A percentile compares a stretch with the other conserved stretches of the same genome.
Conservation (phyloP, 35 echinoderm and acorn worm species). For the Apostichopus californicus region DNA sequence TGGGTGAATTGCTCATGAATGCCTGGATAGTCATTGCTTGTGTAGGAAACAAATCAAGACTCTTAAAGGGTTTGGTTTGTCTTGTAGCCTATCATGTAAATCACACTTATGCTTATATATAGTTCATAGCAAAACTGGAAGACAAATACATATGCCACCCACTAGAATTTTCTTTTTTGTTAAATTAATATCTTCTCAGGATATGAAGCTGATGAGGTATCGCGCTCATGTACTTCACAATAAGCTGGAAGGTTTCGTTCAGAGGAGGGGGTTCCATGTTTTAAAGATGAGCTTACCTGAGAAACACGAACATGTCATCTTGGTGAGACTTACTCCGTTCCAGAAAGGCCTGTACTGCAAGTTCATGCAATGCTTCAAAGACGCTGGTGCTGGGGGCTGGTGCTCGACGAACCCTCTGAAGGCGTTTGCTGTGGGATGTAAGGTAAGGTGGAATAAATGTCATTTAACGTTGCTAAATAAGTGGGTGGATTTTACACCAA, state of each 20-base stretch:
- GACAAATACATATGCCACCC: neutral
- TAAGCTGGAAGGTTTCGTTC: constrained; percentile 89
- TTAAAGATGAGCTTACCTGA: constrained; percentile 67
- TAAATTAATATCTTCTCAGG: constrained; percentile 44
- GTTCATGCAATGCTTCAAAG: constrained; percentile 98
- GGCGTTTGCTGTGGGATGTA: constrained; percentile 96
- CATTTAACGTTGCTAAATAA: neutral
- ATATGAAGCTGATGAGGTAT: constrained; percentile 85
- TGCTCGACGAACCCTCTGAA: constrained; percentile 94
- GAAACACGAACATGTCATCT: constrained; percentile 86
- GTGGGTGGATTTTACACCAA: neutral
- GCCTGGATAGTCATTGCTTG: too few species aligned
- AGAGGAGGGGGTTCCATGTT: constrained; percentile 84
- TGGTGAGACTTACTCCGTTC: constrained; percentile 89
- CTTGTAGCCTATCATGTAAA: too few species aligned
- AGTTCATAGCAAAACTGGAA: too few species aligned
- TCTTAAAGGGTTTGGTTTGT: too few species aligned
- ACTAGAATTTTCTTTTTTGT: neutral
- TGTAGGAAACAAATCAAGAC: too few species aligned
- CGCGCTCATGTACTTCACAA: constrained; percentile 90
- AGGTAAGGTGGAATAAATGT: constrained; percentile 60
- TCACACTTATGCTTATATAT: too few species aligned
- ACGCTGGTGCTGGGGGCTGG: constrained; percentile 89
- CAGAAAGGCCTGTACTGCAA: constrained; percentile 87
- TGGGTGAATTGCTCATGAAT: too few species aligned